Evolutionary conservation across 2,797 vertebrate genomes (phyloP), one percentile per base, ranked within the genome.

Genomic region (Spea hammondii): DNA sequence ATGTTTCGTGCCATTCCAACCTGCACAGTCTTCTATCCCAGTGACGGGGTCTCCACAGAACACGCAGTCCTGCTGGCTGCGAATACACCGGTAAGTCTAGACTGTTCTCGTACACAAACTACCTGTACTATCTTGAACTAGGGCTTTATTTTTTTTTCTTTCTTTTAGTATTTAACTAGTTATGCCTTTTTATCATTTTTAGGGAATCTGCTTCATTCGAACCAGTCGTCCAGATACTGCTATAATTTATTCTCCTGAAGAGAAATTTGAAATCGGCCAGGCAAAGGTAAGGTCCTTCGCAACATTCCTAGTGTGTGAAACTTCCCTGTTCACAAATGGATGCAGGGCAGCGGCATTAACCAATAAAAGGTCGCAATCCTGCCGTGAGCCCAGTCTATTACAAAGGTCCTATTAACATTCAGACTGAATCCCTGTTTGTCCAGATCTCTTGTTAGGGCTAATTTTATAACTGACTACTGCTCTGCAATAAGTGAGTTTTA

Each of bases 171-270:
- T 67, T 6, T 65, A 67, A 72, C 32, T 32, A 53, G 1, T 53
- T 53, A 1, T 2, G 32, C 1, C 32, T 32, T 32, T 32, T 32
- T 32, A 32, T 32, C 32, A 32, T 32, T 32, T 32, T 72, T 49
- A 97, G 95, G 95, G 94, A 12, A 90, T 96, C 74, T 95, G 95
- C 89, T 97, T 95, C 85, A 95, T 97, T 76, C 90, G 94, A 6
- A 96, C 93, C 79, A 97, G 92, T 76, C 88, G 92, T 47, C 93
- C 94, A 50, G 96, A 95, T 0, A 94, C 89, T 4, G 70, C 87
- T 0, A 86, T 95, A 46, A 5, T 96, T 80, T 96, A 96, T 49
- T 74, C 87, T 13, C 84, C 91, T 46, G 89, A 91, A 7, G 95
- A 97, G 86, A 92, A 86, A 83, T 94, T 97, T 88, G 88, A 89